Conservation (phyloP, 1,140 invertebrate species). For the Habropoda laboriosa region DNA sequence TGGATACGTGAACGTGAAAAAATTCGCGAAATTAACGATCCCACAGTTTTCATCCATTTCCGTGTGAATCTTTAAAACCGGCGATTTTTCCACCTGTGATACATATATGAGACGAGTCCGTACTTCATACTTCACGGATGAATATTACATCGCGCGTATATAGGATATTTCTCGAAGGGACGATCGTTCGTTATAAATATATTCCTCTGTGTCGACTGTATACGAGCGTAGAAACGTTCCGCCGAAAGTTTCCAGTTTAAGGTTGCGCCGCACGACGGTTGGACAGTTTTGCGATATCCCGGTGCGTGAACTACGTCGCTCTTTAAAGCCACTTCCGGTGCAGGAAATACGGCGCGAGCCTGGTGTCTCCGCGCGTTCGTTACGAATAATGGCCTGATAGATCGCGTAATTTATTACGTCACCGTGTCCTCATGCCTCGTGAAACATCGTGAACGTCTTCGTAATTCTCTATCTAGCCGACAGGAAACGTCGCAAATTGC, state of each 20-base stretch:
- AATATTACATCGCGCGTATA: rapidly evolving
- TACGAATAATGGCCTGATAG: constrained; percentile 7
- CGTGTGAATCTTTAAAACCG: neutral
- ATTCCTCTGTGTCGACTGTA: too few species aligned
- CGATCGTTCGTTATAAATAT: too few species aligned
- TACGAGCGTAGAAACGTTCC: too few species aligned
- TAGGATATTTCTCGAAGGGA: too few species aligned
- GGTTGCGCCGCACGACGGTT: too few species aligned
- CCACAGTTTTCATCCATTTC: neutral
- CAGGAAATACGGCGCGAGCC: neutral
- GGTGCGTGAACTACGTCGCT: neutral
- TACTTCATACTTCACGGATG: neutral
- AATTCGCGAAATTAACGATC: neutral
- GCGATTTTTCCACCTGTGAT: too few species aligned
- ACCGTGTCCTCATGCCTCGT: neutral
- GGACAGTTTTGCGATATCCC: neutral
- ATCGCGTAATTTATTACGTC: constrained; percentile 26
- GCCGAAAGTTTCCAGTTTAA: neutral
- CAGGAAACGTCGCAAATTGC: neutral
- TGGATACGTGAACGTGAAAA: neutral
- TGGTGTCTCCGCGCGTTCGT: neutral
- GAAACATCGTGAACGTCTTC: constrained; percentile 10
- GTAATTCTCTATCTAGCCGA: neutral
- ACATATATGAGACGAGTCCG: neutral
- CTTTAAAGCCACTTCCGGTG: neutral